A percentile compares a stretch with the other conserved stretches of the same genome.
Evolutionary conservation across 2,113 vertebrate species (phyloP).

Genomic region (Peromyscus californicus): DNA sequence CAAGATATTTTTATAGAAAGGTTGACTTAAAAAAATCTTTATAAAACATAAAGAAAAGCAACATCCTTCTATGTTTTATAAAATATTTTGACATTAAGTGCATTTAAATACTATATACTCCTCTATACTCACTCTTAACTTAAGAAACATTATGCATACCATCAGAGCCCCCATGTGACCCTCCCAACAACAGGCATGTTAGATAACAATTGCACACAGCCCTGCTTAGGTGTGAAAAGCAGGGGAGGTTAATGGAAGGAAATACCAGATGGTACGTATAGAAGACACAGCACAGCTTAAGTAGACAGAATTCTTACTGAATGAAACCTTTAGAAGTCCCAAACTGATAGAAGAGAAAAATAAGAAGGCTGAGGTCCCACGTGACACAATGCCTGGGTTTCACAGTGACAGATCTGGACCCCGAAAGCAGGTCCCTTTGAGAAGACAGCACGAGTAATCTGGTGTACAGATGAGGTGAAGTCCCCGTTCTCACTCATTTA

Average conservation of each 20-base stretch:
- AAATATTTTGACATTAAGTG: slow-evolving; percentile 25
- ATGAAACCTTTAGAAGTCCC: slow-evolving; percentile 11
- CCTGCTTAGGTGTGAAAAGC: slow-evolving; percentile 29
- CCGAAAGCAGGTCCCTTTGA: background rate
- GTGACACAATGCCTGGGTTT: background rate
- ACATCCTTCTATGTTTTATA: background rate
- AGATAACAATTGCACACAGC: slow-evolving; percentile 23
- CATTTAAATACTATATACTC: background rate
- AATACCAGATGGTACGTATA: background rate
- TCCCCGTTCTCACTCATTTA: background rate
- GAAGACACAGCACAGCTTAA: background rate
- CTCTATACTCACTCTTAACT: background rate
- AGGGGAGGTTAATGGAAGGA: background rate
- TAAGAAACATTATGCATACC: slow-evolving; percentile 36
- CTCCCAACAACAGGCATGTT: slow-evolving; percentile 8
- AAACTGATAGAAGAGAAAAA: slow-evolving; percentile 3
- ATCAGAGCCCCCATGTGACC: background rate
- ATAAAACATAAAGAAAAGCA: background rate
- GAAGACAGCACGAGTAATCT: background rate
- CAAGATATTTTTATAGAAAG: background rate
- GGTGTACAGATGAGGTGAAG: background rate
- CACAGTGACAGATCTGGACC: background rate
- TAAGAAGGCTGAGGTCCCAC: background rate
- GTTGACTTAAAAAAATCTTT: background rate
- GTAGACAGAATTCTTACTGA: background rate